A percentile compares a stretch with the other conserved stretches of the same genome.
These are phyloP conservation scores for Pelecanus crispus DNA, from an alignment of 2,113 vertebrate genomes.

Conservation along the genomic window DNA sequence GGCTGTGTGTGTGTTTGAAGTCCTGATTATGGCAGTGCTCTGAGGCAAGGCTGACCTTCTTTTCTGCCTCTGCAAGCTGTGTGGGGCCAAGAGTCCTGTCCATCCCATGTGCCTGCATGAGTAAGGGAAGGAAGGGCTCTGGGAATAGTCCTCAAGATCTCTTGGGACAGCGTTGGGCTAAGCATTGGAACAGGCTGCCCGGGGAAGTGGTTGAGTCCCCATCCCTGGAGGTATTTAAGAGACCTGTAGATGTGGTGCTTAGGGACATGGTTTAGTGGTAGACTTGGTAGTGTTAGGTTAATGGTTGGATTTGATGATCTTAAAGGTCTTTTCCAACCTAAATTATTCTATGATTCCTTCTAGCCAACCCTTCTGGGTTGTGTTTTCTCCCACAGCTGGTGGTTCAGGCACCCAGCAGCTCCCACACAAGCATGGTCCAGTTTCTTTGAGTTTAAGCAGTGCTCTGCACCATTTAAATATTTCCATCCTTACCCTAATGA, in stretches of 20 bases:
- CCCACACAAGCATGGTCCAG: not conserved
- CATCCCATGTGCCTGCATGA: no score
- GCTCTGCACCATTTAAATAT: not conserved
- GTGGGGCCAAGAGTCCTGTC: no score
- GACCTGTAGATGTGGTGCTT: accelerated
- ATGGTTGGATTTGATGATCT: not conserved
- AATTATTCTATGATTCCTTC: not conserved
- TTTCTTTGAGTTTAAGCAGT: not conserved
- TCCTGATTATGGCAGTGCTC: not conserved
- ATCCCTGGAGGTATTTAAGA: not conserved
- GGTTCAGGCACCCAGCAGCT: not conserved
- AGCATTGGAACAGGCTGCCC: not conserved
- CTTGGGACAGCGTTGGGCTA: no score
- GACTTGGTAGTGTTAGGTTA: not conserved
- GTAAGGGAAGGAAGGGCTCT: not conserved
- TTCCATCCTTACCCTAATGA: not conserved
- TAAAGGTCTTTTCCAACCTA: not conserved
- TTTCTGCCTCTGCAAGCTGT: no score
- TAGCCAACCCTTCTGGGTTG: not conserved
- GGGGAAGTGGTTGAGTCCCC: not conserved
- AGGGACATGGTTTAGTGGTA: not conserved
- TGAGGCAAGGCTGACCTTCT: not conserved
- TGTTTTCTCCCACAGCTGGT: not conserved
- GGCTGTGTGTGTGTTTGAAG: not conserved
- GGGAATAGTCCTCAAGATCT: not conserved